These are phyloP conservation scores for Microplitis deprimator DNA, from an alignment of 2,888 invertebrate genomes.

Conservation along the genomic window DNA sequence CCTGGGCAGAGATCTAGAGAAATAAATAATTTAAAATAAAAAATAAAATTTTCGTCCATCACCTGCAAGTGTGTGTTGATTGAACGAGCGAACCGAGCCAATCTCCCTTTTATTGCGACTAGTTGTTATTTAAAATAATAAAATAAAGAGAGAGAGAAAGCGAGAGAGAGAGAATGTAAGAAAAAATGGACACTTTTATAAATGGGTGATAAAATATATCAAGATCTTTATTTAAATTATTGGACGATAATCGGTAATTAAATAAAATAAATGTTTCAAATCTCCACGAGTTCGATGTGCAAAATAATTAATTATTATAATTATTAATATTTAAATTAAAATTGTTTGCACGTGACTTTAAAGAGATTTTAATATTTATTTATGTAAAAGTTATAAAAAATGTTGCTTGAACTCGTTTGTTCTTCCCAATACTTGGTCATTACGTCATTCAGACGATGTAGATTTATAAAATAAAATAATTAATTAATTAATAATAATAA, in stretches of 20 bases:
- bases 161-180: neutral
- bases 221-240: slow-evolving; percentile 21
- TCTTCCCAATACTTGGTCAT: slow-evolving; percentile 10
- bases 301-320: slow-evolving; percentile 12
- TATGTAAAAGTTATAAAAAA: neutral
- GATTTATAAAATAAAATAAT: slow-evolving; percentile 14
- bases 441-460: slow-evolving; percentile 20
- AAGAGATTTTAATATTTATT: neutral
- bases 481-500: slow-evolving; percentile 7
- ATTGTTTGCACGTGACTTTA: slow-evolving; percentile 26
- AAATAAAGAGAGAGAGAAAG: slow-evolving; percentile 4
- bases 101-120: slow-evolving; percentile 13
- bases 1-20: slow-evolving; percentile 64
- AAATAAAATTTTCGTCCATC: slow-evolving; percentile 32
- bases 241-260: slow-evolving; percentile 4
- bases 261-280: slow-evolving; percentile 22
- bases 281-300: slow-evolving; percentile 36
- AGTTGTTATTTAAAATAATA: slow-evolving; percentile 1
- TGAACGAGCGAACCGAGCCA: slow-evolving; percentile 33
- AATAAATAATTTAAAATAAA: slow-evolving; percentile 24
- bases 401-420: slow-evolving; percentile 33
- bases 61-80: slow-evolving; percentile 22
- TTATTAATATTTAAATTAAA: neutral
- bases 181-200: too few species aligned
- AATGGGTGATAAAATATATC: neutral